Percentiles rank a stretch among this genome's conserved stretches.
phyloP scores from a whole-genome alignment of 2,113 vertebrate species.

The Albula goreensis region DNA sequence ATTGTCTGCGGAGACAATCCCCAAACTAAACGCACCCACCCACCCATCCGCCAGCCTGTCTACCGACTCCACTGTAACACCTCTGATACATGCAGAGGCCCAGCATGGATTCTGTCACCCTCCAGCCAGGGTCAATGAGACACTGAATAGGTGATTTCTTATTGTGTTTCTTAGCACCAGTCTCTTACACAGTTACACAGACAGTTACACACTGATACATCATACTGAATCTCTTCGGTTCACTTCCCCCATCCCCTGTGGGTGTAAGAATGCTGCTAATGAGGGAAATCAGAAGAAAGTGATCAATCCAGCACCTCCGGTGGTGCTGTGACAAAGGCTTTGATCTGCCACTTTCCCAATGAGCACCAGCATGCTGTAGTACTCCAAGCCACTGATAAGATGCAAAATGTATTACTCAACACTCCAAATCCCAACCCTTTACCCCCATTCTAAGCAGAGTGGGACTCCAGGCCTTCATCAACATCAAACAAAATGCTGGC shows the following conservation, averaged over 20 bases:
- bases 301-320: not conserved
- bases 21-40: constrained; percentile 22
- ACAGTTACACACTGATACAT: not conserved
- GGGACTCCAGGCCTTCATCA: not conserved
- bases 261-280: constrained; percentile 9
- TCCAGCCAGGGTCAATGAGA: not conserved
- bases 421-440: not conserved
- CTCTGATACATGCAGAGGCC: not conserved
- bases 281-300: not conserved
- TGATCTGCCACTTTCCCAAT: not conserved
- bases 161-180: not conserved
- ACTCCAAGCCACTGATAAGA: not conserved
- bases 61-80: constrained; percentile 17
- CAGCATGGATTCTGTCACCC: not conserved
- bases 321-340: not conserved
- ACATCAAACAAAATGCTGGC: constrained; percentile 4
- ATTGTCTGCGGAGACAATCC: constrained; percentile 35
- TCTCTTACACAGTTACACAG: not conserved
- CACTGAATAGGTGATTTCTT: not conserved
- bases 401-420: not conserved
- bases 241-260: not conserved
- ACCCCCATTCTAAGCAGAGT: not conserved
- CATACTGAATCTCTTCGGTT: not conserved
- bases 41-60: not conserved
- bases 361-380: not conserved